Base-by-base conservation (phyloP, 2,797 vertebrate species). In the Leucoraja ocellata region DNA sequence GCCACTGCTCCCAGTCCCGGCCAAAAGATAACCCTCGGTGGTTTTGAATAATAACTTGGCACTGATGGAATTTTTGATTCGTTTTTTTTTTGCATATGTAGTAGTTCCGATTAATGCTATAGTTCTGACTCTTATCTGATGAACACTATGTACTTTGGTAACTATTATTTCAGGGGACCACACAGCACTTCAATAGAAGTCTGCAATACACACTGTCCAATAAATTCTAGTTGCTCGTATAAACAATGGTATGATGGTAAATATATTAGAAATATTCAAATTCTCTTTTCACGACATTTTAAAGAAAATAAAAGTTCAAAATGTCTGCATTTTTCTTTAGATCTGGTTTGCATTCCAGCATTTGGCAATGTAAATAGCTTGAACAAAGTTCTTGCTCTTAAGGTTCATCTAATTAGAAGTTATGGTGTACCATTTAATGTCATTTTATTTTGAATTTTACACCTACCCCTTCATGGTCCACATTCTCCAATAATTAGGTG, bases 131-230 rank as follows among this genome's bases (percentile, higher is more conserved):
- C 46, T 54, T 6, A 54, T 54, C 46, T 54, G 46, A 54, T 54
- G 46, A 36, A 71, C 71, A 28, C 25, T 74, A 58, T 92, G 39
- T 46, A n/a, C 74, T 88, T 68, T 39, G 39, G 71, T 76, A 54
- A 39, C 21, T 25, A 46, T 74, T 92, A 92, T 92, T 92, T 54
- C 73, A 23, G 23, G 90, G 90, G 90, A 91, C 65, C 71, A 74
- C 25, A 91, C 54, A 76, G 28, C 74, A 74, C 74, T 92, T 18
- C n/a, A 18, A 88, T 68, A 32, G 71, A 28, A 23, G 68, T 54
- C 73, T n/a, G 39, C 28, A 76, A 71, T 92, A 68, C 1, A 21
- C 68, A 32, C 83, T 13, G 58, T 54, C 1, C n/a, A 90, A 14
- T 84, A 61, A 14, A 63, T 73, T 71, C 46, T 68, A 71, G 28